These are phyloP conservation scores for Electrona antarctica DNA, from an alignment of 2,113 vertebrate genomes.

Conservation along the genomic window DNA sequence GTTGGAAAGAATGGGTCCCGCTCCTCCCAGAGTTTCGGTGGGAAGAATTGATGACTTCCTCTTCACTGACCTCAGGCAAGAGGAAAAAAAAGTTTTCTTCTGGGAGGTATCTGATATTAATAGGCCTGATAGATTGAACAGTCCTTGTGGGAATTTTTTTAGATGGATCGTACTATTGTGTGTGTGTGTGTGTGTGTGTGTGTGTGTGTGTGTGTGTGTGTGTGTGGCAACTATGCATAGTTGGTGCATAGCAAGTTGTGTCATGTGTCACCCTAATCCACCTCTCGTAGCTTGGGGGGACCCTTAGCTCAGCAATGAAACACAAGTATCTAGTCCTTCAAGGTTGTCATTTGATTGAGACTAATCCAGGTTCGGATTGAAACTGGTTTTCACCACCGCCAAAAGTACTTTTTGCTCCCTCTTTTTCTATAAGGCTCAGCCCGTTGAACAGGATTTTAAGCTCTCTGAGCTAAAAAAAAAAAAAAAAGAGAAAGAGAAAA, in stretches of 20 bases:
- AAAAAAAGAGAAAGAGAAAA: background rate
- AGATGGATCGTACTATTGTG: conserved; percentile 33
- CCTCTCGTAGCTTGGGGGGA: conserved; percentile 42
- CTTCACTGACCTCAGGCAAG: conserved; percentile 54
- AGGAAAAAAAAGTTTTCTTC: conserved; percentile 59
- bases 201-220: background rate
- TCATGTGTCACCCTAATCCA: conserved; percentile 59
- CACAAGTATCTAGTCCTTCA: conserved; percentile 62
- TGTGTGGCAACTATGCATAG: background rate
- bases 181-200: background rate
- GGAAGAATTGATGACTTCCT: conserved; percentile 71
- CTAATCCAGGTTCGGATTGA: conserved; percentile 70
- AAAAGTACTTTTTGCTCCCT: conserved; percentile 50
- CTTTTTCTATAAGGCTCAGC: conserved; percentile 55
- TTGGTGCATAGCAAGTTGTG: conserved; percentile 49
- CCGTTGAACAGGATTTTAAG: conserved; percentile 65
- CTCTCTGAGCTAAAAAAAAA: conserved; percentile 17
- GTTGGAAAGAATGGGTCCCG: conserved; percentile 35
- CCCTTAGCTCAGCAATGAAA: conserved; percentile 54
- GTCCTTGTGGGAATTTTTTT: conserved; percentile 72
- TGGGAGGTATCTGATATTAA: conserved; percentile 71
- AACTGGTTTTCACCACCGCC: conserved; percentile 56
- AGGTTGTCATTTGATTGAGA: conserved; percentile 64
- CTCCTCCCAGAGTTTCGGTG: conserved; percentile 68
- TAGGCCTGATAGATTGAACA: conserved; percentile 53